phyloP scores from a whole-genome alignment of 2,888 invertebrate genomes.

The Mythimna pallens region DNA sequence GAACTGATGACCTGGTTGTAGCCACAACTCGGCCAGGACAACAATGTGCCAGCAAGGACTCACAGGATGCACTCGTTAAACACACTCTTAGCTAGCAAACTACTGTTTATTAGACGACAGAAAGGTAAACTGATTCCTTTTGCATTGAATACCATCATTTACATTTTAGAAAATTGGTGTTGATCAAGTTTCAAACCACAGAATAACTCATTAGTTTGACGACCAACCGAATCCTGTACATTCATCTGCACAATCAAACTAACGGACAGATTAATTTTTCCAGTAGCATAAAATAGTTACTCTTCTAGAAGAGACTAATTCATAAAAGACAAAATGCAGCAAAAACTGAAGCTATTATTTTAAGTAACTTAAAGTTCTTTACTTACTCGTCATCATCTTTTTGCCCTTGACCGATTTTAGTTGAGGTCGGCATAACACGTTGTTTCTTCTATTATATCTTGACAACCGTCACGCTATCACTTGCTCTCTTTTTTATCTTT shows the following conservation, averaged over 20 bases:
- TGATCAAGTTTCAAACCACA: not conserved
- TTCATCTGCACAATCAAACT: not conserved
- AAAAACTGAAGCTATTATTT: not conserved
- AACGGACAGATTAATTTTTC: not conserved
- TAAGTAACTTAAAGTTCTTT: not conserved
- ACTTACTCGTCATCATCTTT: not conserved
- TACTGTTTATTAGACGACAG: constrained; percentile 6
- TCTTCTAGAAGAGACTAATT: not conserved
- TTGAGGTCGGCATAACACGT: too few relatives aligned
- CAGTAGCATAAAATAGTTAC: too few relatives aligned
- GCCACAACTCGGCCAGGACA: not conserved
- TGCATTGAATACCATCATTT: constrained; percentile 19
- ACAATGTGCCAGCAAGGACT: not conserved
- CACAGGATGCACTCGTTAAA: constrained; percentile 46
- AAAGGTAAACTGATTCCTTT: constrained; percentile 14
- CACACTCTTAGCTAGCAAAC: not conserved
- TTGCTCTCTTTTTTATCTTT: not conserved
- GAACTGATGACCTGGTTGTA: constrained; percentile 45
- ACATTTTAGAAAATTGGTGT: not conserved
- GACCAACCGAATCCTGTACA: too few relatives aligned
- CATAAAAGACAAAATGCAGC: not conserved
- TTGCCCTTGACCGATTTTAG: too few relatives aligned
- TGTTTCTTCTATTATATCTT: too few relatives aligned
- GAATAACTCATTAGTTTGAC: not conserved
- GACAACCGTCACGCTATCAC: too few relatives aligned